These are phyloP conservation scores for Lithosia quadra DNA, from an alignment of 2,888 invertebrate genomes.

Conservation along the genomic window DNA sequence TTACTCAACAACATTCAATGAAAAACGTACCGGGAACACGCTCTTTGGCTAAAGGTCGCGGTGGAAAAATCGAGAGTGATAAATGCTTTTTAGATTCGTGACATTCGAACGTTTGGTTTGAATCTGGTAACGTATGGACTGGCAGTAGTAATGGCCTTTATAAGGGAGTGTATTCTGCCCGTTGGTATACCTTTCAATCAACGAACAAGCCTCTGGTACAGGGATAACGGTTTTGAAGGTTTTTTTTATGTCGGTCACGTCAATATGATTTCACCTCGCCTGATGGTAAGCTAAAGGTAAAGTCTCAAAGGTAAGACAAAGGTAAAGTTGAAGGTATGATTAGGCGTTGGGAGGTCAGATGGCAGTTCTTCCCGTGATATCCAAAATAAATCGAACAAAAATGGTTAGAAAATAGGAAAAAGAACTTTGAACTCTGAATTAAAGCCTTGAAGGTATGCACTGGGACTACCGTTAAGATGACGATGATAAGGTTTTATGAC, in stretches of 20 bases:
- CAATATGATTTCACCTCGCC: too few relatives aligned
- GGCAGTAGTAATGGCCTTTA: constrained; percentile 79
- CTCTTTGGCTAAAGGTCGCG: constrained; percentile 53
- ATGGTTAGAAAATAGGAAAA: background rate
- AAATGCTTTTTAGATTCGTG: constrained; percentile 71
- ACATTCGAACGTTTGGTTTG: constrained; percentile 70
- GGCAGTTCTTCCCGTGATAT: too few relatives aligned
- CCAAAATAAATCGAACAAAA: background rate
- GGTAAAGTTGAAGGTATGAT: too few relatives aligned
- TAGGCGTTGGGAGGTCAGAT: too few relatives aligned
- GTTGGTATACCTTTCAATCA: too few relatives aligned
- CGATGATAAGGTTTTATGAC: constrained; percentile 54
- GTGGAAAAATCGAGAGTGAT: constrained; percentile 74
- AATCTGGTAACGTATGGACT: constrained; percentile 78
- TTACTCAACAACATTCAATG: constrained; percentile 62
- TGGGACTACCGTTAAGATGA: background rate
- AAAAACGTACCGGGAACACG: constrained; percentile 67
- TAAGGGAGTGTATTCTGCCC: constrained; percentile 75
- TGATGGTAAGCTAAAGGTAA: too few relatives aligned
- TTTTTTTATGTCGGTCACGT: too few relatives aligned
- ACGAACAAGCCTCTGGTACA: too few relatives aligned
- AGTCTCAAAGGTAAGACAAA: too few relatives aligned
- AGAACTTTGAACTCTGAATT: background rate
- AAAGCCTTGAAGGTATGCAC: background rate
- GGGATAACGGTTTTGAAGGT: too few relatives aligned